Percentiles rank a stretch among this genome's conserved stretches.
These are phyloP conservation scores for Bombus soroeensis DNA, from an alignment of 1,140 invertebrate genomes.

Conservation along the genomic window DNA sequence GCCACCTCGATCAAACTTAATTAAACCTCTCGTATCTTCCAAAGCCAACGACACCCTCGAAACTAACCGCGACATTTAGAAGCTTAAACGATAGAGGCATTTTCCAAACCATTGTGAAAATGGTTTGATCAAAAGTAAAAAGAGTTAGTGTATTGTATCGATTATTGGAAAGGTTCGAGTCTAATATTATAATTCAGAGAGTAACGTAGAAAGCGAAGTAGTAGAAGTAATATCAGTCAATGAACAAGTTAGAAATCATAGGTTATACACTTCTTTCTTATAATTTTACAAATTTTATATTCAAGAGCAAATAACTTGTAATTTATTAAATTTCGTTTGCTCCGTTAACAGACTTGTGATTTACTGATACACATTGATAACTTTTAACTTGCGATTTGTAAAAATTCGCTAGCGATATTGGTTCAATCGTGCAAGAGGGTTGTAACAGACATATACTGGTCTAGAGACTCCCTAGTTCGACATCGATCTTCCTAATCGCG, in stretches of 20 bases:
- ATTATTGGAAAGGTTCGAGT: background rate
- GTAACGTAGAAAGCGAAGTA: background rate
- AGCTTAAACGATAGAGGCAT: background rate
- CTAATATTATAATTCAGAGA: too few relatives aligned
- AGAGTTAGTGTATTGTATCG: background rate
- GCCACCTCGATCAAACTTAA: slow-evolving; percentile 1
- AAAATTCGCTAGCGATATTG: background rate
- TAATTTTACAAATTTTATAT: too few relatives aligned
- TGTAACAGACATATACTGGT: background rate
- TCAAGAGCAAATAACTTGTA: fast-evolving
- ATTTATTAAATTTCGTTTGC: too few relatives aligned
- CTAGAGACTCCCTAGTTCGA: background rate
- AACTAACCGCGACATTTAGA: slow-evolving; percentile 2
- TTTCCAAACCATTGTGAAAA: too few relatives aligned
- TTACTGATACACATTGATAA: too few relatives aligned
- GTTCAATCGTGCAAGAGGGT: background rate
- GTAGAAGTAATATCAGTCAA: too few relatives aligned
- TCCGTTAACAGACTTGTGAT: too few relatives aligned
- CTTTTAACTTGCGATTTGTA: too few relatives aligned
- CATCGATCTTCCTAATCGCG: background rate
- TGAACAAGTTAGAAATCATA: too few relatives aligned
- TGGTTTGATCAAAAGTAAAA: background rate
- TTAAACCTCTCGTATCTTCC: slow-evolving; percentile 18
- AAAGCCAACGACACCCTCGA: background rate
- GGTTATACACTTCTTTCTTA: too few relatives aligned